phyloP scores from a whole-genome alignment of 2,888 invertebrate genomes.

The Ptychoptera contaminata region DNA sequence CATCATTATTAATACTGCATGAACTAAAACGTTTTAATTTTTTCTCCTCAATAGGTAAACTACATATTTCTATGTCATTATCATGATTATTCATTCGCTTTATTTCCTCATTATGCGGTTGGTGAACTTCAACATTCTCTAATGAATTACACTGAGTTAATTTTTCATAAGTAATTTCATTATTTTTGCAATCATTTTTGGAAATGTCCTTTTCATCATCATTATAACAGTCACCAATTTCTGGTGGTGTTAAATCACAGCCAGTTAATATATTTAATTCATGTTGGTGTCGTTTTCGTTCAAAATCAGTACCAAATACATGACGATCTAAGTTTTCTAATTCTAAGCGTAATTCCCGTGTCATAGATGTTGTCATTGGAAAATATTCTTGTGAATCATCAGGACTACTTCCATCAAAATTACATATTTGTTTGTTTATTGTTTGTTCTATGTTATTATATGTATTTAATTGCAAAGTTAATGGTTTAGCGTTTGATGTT shows the following conservation, averaged over 20 bases:
- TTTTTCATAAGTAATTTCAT: conserved; percentile 25
- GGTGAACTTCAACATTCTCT: not conserved
- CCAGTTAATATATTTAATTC: conserved; percentile 8
- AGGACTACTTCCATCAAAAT: conserved; percentile 47
- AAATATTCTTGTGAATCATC: conserved; percentile 72
- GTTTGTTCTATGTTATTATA: conserved; percentile 19
- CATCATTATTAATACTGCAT: conserved; percentile 39
- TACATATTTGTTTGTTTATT: conserved; percentile 16
- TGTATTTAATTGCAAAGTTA: conserved; percentile 12
- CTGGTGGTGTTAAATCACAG: conserved; percentile 5
- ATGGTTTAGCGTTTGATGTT: conserved; percentile 18
- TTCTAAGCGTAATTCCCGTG: conserved; percentile 65
- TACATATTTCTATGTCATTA: conserved; percentile 13
- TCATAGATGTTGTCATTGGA: conserved; percentile 77
- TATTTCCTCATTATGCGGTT: not conserved
- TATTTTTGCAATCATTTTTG: not conserved
- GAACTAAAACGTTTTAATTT: conserved; percentile 20
- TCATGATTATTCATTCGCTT: not conserved
- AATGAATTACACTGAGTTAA: conserved; percentile 17
- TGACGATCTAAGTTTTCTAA: conserved; percentile 71
- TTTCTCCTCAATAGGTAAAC: conserved; percentile 18
- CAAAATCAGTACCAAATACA: conserved; percentile 48
- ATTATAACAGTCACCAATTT: conserved; percentile 3
- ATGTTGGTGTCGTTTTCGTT: conserved; percentile 2
- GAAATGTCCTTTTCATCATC: conserved; percentile 3